phyloP scores from a whole-genome alignment of 1,140 invertebrate genomes.

The Trypoxylus dichotomus region DNA sequence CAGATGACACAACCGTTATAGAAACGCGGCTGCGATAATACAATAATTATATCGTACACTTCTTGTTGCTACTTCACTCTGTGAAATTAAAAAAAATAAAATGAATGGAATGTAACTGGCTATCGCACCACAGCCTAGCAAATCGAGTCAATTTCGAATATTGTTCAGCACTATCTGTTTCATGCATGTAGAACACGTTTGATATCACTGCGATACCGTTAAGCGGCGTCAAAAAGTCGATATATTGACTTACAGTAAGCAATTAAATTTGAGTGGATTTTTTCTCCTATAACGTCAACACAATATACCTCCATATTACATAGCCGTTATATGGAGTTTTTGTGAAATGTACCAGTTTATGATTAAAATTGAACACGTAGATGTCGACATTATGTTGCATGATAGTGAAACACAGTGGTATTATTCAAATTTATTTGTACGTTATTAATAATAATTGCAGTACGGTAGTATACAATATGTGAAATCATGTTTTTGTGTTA shows the following conservation, averaged over 20 bases:
- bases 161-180: no score
- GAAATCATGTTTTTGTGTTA: background rate
- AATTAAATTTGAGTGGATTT: background rate
- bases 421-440: background rate
- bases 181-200: no score
- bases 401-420: background rate
- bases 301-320: background rate
- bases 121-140: background rate
- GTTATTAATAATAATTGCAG: background rate
- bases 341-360: background rate
- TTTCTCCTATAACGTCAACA: background rate
- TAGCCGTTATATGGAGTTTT: background rate
- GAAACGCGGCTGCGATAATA: background rate
- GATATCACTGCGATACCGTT: no score
- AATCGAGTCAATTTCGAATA: background rate
- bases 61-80: background rate
- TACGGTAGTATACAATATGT: background rate
- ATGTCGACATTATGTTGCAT: background rate
- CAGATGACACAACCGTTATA: no score
- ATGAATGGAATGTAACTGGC: background rate
- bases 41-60: background rate
- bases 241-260: background rate
- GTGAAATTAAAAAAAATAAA: background rate
- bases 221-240: no score
- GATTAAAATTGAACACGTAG: background rate